These are phyloP conservation scores for Asarcornis scutulata DNA, from an alignment of 2,113 vertebrate species.

Conservation along the genomic window DNA sequence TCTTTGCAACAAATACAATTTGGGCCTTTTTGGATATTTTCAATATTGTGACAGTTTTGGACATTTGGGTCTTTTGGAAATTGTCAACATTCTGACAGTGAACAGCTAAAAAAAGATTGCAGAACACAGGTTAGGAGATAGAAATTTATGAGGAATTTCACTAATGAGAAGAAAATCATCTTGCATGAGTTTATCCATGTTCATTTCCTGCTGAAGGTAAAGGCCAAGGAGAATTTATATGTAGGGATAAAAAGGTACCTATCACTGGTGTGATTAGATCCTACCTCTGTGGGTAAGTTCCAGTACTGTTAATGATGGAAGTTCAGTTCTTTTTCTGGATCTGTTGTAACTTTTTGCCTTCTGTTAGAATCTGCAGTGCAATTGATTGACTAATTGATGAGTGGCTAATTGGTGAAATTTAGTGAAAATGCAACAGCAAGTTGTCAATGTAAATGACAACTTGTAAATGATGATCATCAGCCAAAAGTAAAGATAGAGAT, in stretches of 20 bases:
- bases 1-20: neutral
- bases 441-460: neutral
- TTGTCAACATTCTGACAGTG: neutral
- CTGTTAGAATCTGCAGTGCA: neutral
- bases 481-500: neutral
- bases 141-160: neutral
- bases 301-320: neutral
- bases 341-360: neutral
- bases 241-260: neutral
- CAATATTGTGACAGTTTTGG: neutral
- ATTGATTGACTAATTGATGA: neutral
- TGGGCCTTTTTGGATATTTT: neutral
- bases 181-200: neutral
- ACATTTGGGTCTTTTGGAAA: neutral
- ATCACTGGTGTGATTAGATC: neutral
- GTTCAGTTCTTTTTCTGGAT: neutral
- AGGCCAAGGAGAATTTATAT: neutral
- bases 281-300: neutral
- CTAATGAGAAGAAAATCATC: neutral
- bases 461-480: neutral
- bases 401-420: neutral
- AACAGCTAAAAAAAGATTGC: neutral
- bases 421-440: neutral
- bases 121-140: neutral
- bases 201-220: neutral